Base-by-base conservation (phyloP, 2,113 vertebrate genomes). In the Malaclemys terrapin region DNA sequence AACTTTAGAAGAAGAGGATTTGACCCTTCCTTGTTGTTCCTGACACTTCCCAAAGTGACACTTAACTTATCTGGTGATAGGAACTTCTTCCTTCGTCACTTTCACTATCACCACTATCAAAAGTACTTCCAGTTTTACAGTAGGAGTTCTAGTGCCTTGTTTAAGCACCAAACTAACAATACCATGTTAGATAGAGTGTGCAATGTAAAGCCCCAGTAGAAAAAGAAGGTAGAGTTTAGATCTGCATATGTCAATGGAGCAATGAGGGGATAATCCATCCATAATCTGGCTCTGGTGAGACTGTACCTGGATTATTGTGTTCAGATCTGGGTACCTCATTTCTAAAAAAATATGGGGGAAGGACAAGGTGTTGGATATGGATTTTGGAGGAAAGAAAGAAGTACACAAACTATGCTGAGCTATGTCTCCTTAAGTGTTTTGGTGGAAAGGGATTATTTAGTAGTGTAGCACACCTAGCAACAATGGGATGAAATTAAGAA, bases 351-450 rank as follows among this genome's bases (percentile, higher is more conserved):
- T 25, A 78, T 16, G 12, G 25, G 5, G 11, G 75, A 47, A 45
- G 11, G 42, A 25, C 42, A 27, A 7, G 4, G 42, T 45, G 38
- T 27, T 29, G 42, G 75, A 78, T 25, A 45, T 8, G 47, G 24
- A 78, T 6, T 47, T 47, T 14, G 42, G 38, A 49, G 19, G 49
- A 80, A 22, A 81, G 27, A 52, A 53, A 80, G 16, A 35, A n/a
- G 49, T n/a, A 95, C 76, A 76, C 24, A 3, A 82, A 9, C 6
- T 31, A 47, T 82, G 38, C 50, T 87, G 31, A 91, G 69, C 35
- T 72, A 49, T 3, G 50, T 27, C 3, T 85, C 47, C 5, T 53
- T 0, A 0, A 38, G 6, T 91, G 84, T 54, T 76, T 45, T 25
- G 72, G 79, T 62, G 45, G 27, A 88, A 82, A 95, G 92, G 76